A percentile compares a stretch with the other conserved stretches of the same genome.
Evolutionary conservation across 92 coral and sea anemone genomes (phyloP).

Genomic region (Epizoanthus illoricatus): DNA sequence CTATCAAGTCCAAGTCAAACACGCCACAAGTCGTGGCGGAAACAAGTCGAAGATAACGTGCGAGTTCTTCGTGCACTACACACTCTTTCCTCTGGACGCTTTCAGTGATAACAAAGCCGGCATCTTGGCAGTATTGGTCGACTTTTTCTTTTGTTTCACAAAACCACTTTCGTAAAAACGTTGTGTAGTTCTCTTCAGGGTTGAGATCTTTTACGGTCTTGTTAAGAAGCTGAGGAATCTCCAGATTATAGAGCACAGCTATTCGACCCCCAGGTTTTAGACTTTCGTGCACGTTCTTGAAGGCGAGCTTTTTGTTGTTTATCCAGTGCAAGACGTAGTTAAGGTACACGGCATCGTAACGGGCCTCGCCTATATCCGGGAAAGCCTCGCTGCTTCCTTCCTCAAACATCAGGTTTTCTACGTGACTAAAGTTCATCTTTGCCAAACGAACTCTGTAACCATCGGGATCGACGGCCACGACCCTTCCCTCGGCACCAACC

Average conservation of each 20-base stretch:
- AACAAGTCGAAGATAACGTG: background rate
- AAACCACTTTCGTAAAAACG: background rate
- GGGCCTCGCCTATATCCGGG: background rate
- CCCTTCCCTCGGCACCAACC: background rate
- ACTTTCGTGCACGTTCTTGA: background rate
- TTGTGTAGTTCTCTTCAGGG: background rate
- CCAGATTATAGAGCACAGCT: background rate
- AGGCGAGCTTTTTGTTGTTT: background rate
- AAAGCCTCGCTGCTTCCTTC: background rate
- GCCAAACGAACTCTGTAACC: too few species aligned
- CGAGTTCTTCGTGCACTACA: background rate
- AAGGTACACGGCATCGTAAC: background rate
- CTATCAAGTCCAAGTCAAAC: background rate
- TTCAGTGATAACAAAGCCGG: background rate
- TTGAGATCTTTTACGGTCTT: background rate
- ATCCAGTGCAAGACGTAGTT: background rate
- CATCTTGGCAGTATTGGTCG: background rate
- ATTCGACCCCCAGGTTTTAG: conserved; percentile 2
- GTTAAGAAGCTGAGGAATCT: background rate
- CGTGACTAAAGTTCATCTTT: too few species aligned
- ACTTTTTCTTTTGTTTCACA: background rate
- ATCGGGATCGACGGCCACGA: too few species aligned
- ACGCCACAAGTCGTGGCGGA: background rate
- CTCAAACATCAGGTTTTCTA: background rate
- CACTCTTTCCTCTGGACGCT: background rate